Evolutionary conservation across 2,113 vertebrate species (phyloP), one percentile per base, ranked within the genome.

Genomic region (Chascanopsetta lugubris): DNA sequence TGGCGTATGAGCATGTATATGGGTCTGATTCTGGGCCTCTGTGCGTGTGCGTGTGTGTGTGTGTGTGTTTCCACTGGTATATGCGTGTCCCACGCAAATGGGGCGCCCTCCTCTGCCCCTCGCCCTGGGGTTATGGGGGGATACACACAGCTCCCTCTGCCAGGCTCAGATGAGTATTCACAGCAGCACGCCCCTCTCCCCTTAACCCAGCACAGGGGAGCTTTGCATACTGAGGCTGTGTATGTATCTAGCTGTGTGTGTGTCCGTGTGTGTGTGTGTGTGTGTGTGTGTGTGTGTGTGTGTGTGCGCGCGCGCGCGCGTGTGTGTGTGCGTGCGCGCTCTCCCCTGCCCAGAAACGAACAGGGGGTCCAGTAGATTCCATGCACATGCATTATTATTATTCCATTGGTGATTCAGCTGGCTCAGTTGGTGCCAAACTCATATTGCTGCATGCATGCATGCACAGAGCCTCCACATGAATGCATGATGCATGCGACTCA

Each of bases 81-180:
- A 65, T 89, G 78, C 89, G 86, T 87, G 85, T 87, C 78, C 77
- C 85, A 78, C 60, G 30, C 83, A 79, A 84, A 87, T 85, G 78
- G 80, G 85, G 80, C 72, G 26, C 77, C 71, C 74, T 63, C 61
- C 78, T 61, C 69, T 77, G 85, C 85, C 81, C 73, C 79, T 79
- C 76, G 57, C 89, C 89, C 89, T 2, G 78, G 87, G 86, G 83
- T 89, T 85, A 85, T 82, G 82, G 76, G 72, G 86, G 86, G 85
- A 85, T 81, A 83, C 79, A 83, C 86, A 79, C 76, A 69, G 78
- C 83, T 84, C 79, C 71, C 83, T 79, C 74, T 85, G 84, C 84
- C 85, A 87, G 83, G 71, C 88, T 84, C 77, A 88, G 77, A 89
- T 89, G 88, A 91, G 89, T 89, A 89, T 89, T 91, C 88, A 87